phyloP scores from a whole-genome alignment of 2,888 invertebrate species.

The Mesoligia furuncula region DNA sequence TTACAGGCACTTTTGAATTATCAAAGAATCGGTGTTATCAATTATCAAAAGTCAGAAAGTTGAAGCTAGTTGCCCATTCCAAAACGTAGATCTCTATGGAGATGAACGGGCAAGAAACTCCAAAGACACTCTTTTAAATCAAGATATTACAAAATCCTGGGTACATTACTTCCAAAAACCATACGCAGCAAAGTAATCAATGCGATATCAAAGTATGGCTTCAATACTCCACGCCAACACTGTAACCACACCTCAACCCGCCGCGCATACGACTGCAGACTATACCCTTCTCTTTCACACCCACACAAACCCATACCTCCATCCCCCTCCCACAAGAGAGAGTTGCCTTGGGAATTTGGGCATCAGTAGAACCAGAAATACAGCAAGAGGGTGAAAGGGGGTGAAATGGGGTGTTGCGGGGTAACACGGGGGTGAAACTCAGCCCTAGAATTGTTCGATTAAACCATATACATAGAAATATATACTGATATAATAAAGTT shows the following conservation, averaged over 20 bases:
- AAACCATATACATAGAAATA: conserved; percentile 33
- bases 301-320: conserved; percentile 16
- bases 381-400: conserved; percentile 44
- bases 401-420: conserved; percentile 24
- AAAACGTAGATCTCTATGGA: too few species aligned
- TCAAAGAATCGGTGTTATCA: too few species aligned
- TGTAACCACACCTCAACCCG: conserved; percentile 57
- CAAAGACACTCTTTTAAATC: too few species aligned
- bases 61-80: too few species aligned
- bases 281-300: conserved; percentile 60
- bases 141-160: too few species aligned
- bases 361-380: conserved; percentile 59
- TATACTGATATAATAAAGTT: background rate
- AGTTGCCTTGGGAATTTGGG: conserved; percentile 59
- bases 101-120: too few species aligned
- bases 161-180: background rate
- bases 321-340: conserved; percentile 61
- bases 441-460: conserved; percentile 41
- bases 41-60: too few species aligned
- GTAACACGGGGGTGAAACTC: conserved; percentile 17
- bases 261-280: conserved; percentile 62
- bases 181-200: conserved; percentile 1
- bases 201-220: background rate
- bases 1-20: too few species aligned
- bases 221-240: conserved; percentile 47